These are phyloP conservation scores for Cryptotermes secundus DNA, from an alignment of 1,140 invertebrate species.

Conservation along the genomic window DNA sequence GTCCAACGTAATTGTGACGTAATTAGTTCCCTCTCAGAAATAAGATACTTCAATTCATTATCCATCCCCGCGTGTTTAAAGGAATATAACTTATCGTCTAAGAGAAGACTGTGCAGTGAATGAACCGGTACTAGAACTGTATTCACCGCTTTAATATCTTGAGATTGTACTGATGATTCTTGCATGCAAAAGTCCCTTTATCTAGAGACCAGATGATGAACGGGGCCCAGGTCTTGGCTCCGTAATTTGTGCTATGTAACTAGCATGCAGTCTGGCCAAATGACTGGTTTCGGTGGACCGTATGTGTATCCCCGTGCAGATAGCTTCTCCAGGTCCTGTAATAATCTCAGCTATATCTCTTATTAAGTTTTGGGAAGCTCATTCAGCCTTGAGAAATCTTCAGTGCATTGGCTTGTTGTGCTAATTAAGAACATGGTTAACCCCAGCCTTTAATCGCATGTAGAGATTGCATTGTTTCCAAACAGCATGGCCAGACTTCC, in stretches of 20 bases:
- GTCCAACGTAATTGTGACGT: too few relatives aligned
- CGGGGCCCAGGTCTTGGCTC: neutral
- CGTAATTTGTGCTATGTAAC: slow-evolving; percentile 5
- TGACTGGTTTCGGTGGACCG: neutral
- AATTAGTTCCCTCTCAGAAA: too few relatives aligned
- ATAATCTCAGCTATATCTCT: neutral
- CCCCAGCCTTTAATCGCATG: neutral
- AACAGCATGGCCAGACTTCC: neutral
- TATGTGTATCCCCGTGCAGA: neutral
- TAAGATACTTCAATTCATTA: too few relatives aligned
- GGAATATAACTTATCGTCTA: too few relatives aligned
- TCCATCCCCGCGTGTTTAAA: too few relatives aligned
- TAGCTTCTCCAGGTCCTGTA: neutral
- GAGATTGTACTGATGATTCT: neutral
- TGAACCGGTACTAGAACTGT: too few relatives aligned
- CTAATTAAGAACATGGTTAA: slow-evolving; percentile 1
- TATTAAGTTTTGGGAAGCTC: neutral
- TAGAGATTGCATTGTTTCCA: neutral
- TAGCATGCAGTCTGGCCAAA: slow-evolving; percentile 1
- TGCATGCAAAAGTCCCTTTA: neutral
- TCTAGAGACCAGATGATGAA: neutral
- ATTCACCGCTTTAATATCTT: neutral
- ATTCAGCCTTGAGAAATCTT: slow-evolving; percentile 10
- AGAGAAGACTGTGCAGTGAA: too few relatives aligned
- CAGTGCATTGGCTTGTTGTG: neutral